These are phyloP conservation scores for Mastacembelus armatus DNA, from an alignment of 2,797 vertebrate species.

Conservation along the genomic window DNA sequence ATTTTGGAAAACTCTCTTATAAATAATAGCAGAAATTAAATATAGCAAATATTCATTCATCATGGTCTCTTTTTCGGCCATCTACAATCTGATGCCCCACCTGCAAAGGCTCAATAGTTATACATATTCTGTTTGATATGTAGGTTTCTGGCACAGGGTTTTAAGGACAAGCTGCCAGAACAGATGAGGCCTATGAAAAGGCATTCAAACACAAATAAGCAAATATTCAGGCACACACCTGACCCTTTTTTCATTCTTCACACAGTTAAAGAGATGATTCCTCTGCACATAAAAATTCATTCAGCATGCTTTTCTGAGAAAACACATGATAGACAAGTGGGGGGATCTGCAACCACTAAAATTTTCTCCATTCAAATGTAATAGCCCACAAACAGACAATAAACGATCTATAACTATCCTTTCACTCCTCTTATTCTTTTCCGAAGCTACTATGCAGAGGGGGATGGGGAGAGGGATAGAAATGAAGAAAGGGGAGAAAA, in stretches of 20 bases:
- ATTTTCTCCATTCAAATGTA: conserved; percentile 69
- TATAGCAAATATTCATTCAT: too few species aligned
- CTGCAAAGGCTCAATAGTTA: too few species aligned
- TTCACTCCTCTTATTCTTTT: conserved; percentile 38
- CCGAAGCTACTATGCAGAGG: conserved; percentile 25
- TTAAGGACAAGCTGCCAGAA: too few species aligned
- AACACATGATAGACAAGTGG: conserved; percentile 32
- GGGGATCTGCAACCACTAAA: conserved; percentile 60
- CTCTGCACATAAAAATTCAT: not conserved
- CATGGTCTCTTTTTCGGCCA: too few species aligned
- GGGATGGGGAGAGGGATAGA: conserved; percentile 9
- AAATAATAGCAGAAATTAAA: too few species aligned
- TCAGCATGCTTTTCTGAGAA: conserved; percentile 8
- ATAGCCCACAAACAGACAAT: conserved; percentile 52
- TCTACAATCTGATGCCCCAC: too few species aligned
- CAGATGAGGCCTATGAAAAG: too few species aligned
- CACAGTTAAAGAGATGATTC: not conserved
- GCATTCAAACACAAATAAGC: too few species aligned
- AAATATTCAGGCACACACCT: too few species aligned
- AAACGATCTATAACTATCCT: conserved; percentile 32
- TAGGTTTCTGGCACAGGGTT: too few species aligned
- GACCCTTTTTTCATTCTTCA: not conserved
- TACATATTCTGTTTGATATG: too few species aligned
- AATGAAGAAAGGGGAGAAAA: conserved; percentile 17
- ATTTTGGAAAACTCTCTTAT: too few species aligned